Percentiles rank a stretch among this genome's conserved stretches.
Conservation (phyloP, 2,888 invertebrate genomes). For the Gortyna flavago region DNA sequence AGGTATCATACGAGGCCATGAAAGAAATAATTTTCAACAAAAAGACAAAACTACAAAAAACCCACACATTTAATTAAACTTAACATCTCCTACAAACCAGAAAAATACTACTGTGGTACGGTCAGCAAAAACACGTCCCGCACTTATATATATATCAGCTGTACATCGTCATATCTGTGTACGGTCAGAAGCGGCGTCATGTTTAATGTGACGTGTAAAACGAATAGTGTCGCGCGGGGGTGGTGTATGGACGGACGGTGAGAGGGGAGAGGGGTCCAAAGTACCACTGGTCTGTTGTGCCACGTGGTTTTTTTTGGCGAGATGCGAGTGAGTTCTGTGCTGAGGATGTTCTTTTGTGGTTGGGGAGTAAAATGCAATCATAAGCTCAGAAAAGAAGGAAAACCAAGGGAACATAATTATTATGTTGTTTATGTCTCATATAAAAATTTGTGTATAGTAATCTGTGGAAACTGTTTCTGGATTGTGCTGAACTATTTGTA, state of each 20-base stretch:
- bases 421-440: background rate
- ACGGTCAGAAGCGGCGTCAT: constrained; percentile 75
- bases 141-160: constrained; percentile 63
- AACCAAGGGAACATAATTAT: background rate
- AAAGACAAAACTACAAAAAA: background rate
- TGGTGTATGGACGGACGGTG: constrained; percentile 19
- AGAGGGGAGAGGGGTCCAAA: constrained; percentile 4
- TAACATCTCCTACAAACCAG: constrained; percentile 10
- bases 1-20: too few species aligned
- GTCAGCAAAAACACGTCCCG: constrained; percentile 65
- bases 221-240: constrained; percentile 71
- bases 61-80: constrained; percentile 18
- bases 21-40: background rate
- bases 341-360: background rate
- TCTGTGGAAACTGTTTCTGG: too few species aligned
- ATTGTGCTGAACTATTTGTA: too few species aligned
- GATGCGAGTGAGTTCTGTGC: constrained; percentile 35
- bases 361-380: background rate
- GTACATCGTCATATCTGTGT: constrained; percentile 71
- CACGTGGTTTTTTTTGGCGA: constrained; percentile 18
- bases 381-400: background rate
- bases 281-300: constrained; percentile 25
- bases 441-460: too few species aligned
- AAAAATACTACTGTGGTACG: constrained; percentile 59
- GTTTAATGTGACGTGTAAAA: constrained; percentile 82